Evolutionary conservation across 1,140 invertebrate genomes (phyloP).

Genomic region (Aphaenogaster rudis): DNA sequence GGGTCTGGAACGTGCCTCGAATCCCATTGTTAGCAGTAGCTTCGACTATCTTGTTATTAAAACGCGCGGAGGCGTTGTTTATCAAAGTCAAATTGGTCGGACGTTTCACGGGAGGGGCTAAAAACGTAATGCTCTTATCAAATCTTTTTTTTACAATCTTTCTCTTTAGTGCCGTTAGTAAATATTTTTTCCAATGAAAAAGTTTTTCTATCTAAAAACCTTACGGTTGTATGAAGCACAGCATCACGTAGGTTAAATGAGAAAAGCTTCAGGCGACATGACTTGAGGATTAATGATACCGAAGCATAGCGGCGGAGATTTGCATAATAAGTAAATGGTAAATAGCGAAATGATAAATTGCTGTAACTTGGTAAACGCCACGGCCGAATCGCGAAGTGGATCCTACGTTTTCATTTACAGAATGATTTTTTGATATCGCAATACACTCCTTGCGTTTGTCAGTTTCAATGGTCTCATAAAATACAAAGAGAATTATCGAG

Average conservation of each 20-base stretch:
- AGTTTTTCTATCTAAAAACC: neutral
- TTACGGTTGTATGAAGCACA: neutral
- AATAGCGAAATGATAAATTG: slow-evolving; percentile 15
- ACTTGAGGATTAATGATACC: slow-evolving; percentile 7
- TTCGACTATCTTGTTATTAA: slow-evolving; percentile 50
- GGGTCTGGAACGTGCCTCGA: slow-evolving; percentile 47
- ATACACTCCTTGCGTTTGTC: neutral
- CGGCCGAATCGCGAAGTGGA: neutral
- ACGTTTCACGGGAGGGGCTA: neutral
- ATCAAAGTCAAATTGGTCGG: slow-evolving; percentile 9
- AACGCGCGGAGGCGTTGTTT: slow-evolving; percentile 9
- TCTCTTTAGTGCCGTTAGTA: neutral
- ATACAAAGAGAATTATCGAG: neutral
- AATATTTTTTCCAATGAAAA: neutral
- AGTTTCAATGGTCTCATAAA: neutral
- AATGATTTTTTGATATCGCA: neutral
- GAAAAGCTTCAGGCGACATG: slow-evolving; percentile 7
- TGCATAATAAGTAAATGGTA: slow-evolving; percentile 37
- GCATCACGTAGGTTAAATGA: neutral
- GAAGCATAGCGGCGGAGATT: neutral
- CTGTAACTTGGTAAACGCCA: neutral
- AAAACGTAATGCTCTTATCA: neutral
- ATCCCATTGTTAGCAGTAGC: slow-evolving; percentile 28
- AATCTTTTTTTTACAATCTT: neutral
- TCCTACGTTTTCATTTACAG: slow-evolving; percentile 24